These are phyloP conservation scores for Dione juno DNA, from an alignment of 2,888 invertebrate species.

Conservation along the genomic window DNA sequence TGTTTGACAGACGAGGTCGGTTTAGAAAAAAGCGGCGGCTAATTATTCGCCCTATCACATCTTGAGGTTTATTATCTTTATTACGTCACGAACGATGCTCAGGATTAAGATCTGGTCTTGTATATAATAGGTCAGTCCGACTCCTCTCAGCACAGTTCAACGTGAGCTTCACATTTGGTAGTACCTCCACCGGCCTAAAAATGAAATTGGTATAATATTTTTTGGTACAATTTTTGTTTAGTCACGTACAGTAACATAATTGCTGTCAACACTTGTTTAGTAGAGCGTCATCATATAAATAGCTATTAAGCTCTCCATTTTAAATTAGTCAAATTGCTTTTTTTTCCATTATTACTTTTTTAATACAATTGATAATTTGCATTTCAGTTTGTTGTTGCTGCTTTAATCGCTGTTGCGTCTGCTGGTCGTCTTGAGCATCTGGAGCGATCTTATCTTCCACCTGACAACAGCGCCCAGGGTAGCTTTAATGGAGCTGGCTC, in stretches of 20 bases:
- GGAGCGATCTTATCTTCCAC: conserved; percentile 74
- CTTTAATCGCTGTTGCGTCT: conserved; percentile 65
- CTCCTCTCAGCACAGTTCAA: conserved; percentile 54
- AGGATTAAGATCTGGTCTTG: conserved; percentile 65
- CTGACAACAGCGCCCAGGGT: conserved; percentile 51
- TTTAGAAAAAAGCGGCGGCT: conserved; percentile 59
- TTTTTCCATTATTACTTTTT: background rate
- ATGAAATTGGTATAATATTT: conserved; percentile 77
- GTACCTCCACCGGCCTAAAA: conserved; percentile 53
- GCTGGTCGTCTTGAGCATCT: conserved; percentile 74
- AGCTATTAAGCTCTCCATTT: background rate
- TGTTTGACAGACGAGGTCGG: conserved; percentile 69
- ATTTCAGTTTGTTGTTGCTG: conserved; percentile 68
- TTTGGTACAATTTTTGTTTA: conserved; percentile 28
- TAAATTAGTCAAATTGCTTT: background rate
- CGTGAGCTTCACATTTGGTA: conserved; percentile 57
- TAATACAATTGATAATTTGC: background rate
- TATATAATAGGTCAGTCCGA: conserved; percentile 73
- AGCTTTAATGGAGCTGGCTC: conserved; percentile 35
- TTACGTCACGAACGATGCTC: conserved; percentile 69
- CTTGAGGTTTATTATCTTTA: conserved; percentile 58
- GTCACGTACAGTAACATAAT: background rate
- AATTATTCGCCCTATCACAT: conserved; percentile 67
- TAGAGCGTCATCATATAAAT: background rate
- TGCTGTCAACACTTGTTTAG: background rate